Base-by-base conservation (phyloP, 1,140 invertebrate species). In the Drosophila elegans region DNA sequence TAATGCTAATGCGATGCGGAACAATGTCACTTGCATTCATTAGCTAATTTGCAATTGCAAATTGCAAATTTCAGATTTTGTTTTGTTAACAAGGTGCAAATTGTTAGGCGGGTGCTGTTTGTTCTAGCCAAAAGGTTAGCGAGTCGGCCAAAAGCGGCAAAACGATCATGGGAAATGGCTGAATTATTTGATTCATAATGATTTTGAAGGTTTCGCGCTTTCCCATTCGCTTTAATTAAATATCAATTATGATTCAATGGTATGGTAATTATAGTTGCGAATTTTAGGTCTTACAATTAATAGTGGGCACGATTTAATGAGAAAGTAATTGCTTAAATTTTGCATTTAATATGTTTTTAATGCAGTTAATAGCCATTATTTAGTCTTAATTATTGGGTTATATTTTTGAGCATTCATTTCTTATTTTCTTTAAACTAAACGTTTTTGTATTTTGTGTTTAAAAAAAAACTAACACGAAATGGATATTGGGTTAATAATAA, bases 61-160 rank as follows among this genome's bases (percentile, higher is more conserved):
- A 52, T 48, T 68, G 36, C 38, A 51, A 44, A 66, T 73, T 53
- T 11, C 16, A 27, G 48, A 68, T 55, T 61, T 61, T 64, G 63
- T 56, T 74, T 63, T 71, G 72, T 81, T 84, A 84, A 84, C 81
- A 77, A 84, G 81, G 81, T 84, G 81, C 48, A 84, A 84, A 80
- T 69, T 82, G 73, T 52, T 66, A 85, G 73, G 81, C 81, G 81
- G 81, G 72, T 80, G 55, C 55, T 60, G 53, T 61, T 54, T 72
- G 74, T 72, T 66, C 52, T 54, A 36, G 52, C 56, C 75, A 56
- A 80, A 78, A 84, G 81, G 81, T 80, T 61, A 84, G 49, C 81
- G 62, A 76, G 77, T 80, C 77, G 55, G 32, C 72, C 72, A 74
- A 74, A 74, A 51, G 25, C n/a, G 71, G 71, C 52, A 41, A 45